Evolutionary conservation across 2,113 vertebrate genomes (phyloP).

Genomic region (Gnathonemus echidnorhynchus): DNA sequence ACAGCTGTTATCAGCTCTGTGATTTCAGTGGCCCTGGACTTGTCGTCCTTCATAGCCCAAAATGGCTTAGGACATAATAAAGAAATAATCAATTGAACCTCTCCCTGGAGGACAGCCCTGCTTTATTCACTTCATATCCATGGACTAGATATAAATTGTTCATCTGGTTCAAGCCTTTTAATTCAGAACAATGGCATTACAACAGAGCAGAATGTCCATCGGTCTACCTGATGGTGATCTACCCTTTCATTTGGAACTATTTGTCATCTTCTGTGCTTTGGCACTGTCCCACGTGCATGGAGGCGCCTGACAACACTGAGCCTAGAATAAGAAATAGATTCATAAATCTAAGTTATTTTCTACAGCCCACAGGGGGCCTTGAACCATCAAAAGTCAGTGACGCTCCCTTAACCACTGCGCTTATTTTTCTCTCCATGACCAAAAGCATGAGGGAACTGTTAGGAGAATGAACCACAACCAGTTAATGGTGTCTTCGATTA

Average conservation of each 20-base stretch:
- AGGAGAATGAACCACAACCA: background rate
- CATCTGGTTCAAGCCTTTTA: background rate
- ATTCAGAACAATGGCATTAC: background rate
- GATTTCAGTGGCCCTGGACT: background rate
- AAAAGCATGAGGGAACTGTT: conserved; percentile 3
- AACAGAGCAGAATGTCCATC: background rate
- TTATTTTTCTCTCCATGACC: background rate
- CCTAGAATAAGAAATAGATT: background rate
- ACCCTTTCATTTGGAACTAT: background rate
- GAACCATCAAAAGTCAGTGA: background rate
- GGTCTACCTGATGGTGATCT: background rate
- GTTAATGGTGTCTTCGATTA: background rate
- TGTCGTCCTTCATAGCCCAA: background rate
- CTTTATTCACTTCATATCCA: background rate
- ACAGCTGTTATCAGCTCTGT: background rate
- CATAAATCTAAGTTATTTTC: background rate
- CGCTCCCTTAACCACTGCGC: background rate
- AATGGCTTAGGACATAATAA: background rate
- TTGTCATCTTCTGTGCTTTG: background rate
- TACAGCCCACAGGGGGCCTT: background rate
- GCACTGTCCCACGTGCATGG: background rate
- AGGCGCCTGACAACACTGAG: background rate
- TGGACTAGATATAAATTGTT: background rate
- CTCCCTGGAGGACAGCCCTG: background rate
- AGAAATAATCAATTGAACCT: background rate